Evolutionary conservation across 2,113 vertebrate species (phyloP).

Genomic region (Megaceryle torquata): DNA sequence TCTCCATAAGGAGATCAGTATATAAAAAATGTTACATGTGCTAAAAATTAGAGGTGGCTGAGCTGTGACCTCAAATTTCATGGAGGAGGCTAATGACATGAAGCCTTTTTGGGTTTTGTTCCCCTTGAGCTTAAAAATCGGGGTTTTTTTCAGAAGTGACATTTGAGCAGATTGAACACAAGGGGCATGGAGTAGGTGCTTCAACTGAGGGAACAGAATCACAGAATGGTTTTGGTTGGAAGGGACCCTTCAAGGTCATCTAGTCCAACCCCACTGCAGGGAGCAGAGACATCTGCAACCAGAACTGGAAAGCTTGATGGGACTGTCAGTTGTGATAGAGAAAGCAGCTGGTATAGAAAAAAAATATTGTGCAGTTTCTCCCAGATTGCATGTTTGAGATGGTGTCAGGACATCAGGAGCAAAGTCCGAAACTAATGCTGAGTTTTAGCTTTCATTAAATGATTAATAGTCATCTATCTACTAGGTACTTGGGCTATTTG

Average conservation of each 20-base stretch:
- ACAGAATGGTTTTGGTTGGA: too few species aligned
- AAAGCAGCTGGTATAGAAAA: conserved; percentile 2
- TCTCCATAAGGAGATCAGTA: not conserved
- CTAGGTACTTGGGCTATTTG: not conserved
- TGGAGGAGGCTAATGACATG: not conserved
- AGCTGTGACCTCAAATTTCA: not conserved
- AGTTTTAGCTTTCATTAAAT: not conserved
- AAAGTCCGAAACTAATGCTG: not conserved
- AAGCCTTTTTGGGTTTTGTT: not conserved
- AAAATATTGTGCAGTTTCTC: not conserved
- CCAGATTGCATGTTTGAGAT: not conserved
- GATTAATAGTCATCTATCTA: not conserved
- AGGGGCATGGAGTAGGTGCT: not conserved
- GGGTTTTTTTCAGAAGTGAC: not conserved
- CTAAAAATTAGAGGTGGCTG: not conserved
- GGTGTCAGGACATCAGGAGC: not conserved
- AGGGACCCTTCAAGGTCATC: too few species aligned
- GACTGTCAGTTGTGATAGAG: not conserved
- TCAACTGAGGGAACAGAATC: not conserved
- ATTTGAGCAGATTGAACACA: not conserved
- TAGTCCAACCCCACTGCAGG: too few species aligned
- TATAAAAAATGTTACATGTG: not conserved
- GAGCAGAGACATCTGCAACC: too few species aligned
- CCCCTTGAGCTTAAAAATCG: not conserved
- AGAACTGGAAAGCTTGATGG: not conserved